phyloP scores from a whole-genome alignment of 2,888 invertebrate species.

The Leptopilina myrica region DNA sequence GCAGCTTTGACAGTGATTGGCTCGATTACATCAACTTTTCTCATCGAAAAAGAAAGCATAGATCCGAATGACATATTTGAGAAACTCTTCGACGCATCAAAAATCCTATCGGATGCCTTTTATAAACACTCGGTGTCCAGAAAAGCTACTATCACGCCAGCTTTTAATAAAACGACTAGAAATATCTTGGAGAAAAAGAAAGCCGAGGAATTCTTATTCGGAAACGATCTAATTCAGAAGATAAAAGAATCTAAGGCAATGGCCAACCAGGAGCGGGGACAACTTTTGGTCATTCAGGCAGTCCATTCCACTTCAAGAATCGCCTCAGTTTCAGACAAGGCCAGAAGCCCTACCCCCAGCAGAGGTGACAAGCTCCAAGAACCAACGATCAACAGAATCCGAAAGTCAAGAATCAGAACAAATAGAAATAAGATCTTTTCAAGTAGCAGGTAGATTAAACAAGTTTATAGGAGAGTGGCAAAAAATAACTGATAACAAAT shows the following conservation, averaged over 20 bases:
- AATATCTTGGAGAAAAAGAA: background rate
- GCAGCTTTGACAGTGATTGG: background rate
- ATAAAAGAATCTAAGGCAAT: background rate
- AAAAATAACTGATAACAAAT: background rate
- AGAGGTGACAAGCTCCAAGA: background rate
- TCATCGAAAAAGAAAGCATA: background rate
- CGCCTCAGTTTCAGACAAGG: background rate
- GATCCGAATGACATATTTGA: background rate
- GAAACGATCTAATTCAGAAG: background rate
- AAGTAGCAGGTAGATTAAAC: background rate
- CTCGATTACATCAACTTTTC: background rate
- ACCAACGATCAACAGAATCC: background rate
- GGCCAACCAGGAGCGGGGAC: background rate
- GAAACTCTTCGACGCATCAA: background rate
- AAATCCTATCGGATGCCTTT: background rate
- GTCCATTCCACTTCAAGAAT: background rate
- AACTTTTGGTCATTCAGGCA: background rate
- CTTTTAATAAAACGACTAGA: conserved; percentile 2
- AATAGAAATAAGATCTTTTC: background rate
- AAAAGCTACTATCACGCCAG: background rate
- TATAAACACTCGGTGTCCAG: background rate
- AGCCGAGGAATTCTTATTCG: background rate
- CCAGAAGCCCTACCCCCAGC: background rate
- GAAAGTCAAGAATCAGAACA: background rate
- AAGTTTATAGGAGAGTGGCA: background rate